Base-by-base conservation (phyloP, 92 coral and sea anemone species). In the Ricordea florida region DNA sequence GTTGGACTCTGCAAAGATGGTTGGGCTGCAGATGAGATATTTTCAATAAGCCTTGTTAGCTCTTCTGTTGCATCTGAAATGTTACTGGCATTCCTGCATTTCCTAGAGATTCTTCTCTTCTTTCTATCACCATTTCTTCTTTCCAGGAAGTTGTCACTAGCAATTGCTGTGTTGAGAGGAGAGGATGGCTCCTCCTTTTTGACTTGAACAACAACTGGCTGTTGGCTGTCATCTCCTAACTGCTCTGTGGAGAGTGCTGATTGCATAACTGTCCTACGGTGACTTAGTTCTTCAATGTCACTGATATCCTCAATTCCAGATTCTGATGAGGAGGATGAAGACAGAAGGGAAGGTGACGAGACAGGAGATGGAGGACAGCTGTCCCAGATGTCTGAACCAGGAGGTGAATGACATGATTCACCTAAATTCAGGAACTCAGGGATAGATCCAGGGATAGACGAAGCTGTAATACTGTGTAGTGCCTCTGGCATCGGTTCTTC, bases 221-320 rank as follows among this genome's bases (percentile, higher is more conserved):
- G 6, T 2, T 38, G 63, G 34, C 32, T 33, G n/a, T n/a, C n/a
- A n/a, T n/a, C n/a, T n/a, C n/a, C n/a, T n/a, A n/a, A n/a, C n/a
- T n/a, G n/a, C n/a, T n/a, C n/a, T n/a, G n/a, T n/a, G n/a, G n/a
- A n/a, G n/a, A n/a, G n/a, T n/a, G n/a, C n/a, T n/a, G n/a, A 21
- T 16, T 31, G 78, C n/a, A 36, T 38, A 40, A 48, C 51, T 29
- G 4, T 14, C 3, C 26, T 6, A 13, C 58, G 10, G 62, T 26
- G 26, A 14, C 16, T n/a, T 33, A 77, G 26, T 14, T 81, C 96
- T 38, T 87, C 92, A 69, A 70, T 81, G 13, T 90, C 92, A 47
- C 85, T 70, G 29, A 76, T 90, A 67, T 89, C 94, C 67, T 87
- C 97, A 70, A 87, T 87, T 40, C 97, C 97, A 20, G 90, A 83